Evolutionary conservation across 2,113 vertebrate species (phyloP).

Genomic region (Amblyopsis rosae): DNA sequence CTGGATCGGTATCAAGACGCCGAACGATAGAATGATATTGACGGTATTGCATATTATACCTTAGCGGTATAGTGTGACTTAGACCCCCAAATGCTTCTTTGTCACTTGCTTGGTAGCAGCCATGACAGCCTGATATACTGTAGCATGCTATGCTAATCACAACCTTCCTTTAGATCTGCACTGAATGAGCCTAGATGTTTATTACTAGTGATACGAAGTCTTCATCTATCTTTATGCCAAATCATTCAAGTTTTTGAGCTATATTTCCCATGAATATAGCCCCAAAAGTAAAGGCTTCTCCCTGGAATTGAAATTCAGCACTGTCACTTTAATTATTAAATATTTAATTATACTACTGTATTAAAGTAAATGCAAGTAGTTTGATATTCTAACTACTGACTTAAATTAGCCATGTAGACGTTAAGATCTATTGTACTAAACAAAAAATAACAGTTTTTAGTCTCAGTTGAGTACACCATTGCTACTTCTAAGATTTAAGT

Average conservation of each 20-base stretch:
- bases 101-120: constrained; percentile 24
- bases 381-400: constrained; percentile 57
- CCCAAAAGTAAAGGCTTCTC: constrained; percentile 47
- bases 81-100: constrained; percentile 24
- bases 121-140: neutral
- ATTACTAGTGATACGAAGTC: constrained; percentile 41
- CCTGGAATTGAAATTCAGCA: constrained; percentile 56
- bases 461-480: constrained; percentile 39
- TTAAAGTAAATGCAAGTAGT: constrained; percentile 42
- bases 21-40: constrained; percentile 3
- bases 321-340: constrained; percentile 70
- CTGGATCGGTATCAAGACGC: constrained; percentile 25
- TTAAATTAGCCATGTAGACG: constrained; percentile 22
- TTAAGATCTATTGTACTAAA: constrained; percentile 36
- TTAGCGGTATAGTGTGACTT: constrained; percentile 14
- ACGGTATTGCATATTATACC: constrained; percentile 16
- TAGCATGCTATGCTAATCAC: constrained; percentile 53
- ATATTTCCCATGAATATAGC: constrained; percentile 11
- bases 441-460: constrained; percentile 37
- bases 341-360: constrained; percentile 37
- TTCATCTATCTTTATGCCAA: constrained; percentile 12
- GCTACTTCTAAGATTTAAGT: constrained; percentile 63
- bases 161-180: constrained; percentile 44
- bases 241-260: constrained; percentile 14
- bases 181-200: constrained; percentile 46